Conservation (phyloP, 2,888 invertebrate species). For the Griposia aprilina region DNA sequence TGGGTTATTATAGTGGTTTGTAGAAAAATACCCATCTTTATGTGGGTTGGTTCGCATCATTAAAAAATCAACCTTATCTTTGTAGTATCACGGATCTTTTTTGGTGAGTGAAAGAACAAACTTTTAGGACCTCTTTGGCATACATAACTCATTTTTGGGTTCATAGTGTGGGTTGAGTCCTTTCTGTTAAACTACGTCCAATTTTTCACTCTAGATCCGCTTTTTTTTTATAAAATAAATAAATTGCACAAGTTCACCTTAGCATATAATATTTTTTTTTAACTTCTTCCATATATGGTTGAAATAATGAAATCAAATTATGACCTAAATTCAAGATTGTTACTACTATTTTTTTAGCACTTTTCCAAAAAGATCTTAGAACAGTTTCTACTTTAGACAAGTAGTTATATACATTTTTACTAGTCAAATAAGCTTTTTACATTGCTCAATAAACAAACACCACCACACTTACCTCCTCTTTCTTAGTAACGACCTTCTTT, state of each 20-base stretch:
- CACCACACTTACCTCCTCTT: slow-evolving; percentile 85
- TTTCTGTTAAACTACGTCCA: too few relatives aligned
- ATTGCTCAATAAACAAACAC: slow-evolving; percentile 53
- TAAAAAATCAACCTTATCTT: too few relatives aligned
- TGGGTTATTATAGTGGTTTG: too few relatives aligned
- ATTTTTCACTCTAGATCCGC: too few relatives aligned
- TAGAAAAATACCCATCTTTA: too few relatives aligned
- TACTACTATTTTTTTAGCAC: neutral
- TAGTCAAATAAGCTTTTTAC: slow-evolving; percentile 74
- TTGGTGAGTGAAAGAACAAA: too few relatives aligned
- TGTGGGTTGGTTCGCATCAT: too few relatives aligned
- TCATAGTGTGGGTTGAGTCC: too few relatives aligned
- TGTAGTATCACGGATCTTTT: too few relatives aligned
- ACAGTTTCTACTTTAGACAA: slow-evolving; percentile 32
- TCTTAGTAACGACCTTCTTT: slow-evolving; percentile 88
- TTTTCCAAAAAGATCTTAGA: neutral
- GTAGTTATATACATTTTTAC: slow-evolving; percentile 52
- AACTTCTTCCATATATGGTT: slow-evolving; percentile 22
- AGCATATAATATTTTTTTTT: neutral
- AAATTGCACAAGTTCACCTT: neutral
- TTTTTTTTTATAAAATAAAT: too few relatives aligned
- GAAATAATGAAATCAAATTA: neutral
- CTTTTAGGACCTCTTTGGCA: too few relatives aligned
- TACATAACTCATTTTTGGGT: too few relatives aligned
- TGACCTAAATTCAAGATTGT: slow-evolving; percentile 1